These are phyloP conservation scores for Macaria liturata DNA, from an alignment of 2,888 invertebrate genomes.

Conservation along the genomic window DNA sequence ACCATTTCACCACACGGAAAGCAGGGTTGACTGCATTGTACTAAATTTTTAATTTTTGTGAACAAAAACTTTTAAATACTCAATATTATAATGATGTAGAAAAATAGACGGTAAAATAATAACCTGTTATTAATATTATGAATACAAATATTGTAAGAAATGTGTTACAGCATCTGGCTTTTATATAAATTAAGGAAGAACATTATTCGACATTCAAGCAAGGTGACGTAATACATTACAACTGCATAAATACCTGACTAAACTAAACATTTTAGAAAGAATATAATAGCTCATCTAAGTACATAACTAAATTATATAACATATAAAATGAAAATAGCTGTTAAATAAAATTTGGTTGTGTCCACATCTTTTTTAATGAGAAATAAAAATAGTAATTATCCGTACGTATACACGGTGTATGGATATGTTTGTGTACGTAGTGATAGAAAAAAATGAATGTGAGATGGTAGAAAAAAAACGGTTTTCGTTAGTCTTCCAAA, in stretches of 20 bases:
- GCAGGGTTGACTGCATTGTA: constrained; percentile 51
- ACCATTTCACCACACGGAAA: constrained; percentile 43
- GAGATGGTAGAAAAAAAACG: constrained; percentile 27
- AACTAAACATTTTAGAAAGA: constrained; percentile 21
- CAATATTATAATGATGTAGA: constrained; percentile 5
- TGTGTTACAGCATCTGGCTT: constrained; percentile 4
- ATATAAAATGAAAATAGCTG: constrained; percentile 34
- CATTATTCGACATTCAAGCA: too few species aligned
- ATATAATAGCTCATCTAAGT: constrained; percentile 8
- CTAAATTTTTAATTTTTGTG: constrained; percentile 21
- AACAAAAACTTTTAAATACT: constrained; percentile 17
- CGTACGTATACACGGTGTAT: constrained; percentile 64
- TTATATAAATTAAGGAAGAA: too few species aligned
- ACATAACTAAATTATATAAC: constrained; percentile 6
- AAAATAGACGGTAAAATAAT: constrained; percentile 2
- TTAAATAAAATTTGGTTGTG: constrained; percentile 58
- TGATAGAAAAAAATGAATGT: constrained; percentile 39
- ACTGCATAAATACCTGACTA: constrained; percentile 24
- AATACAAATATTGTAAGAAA: constrained; percentile 4
- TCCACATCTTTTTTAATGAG: constrained; percentile 47
- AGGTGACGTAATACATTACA: constrained; percentile 29
- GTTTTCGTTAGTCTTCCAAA: constrained; percentile 72
- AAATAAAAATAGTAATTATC: constrained; percentile 15
- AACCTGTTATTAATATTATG: too few species aligned
- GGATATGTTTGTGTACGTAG: constrained; percentile 52